Evolutionary conservation across 35 echinoderm and acorn worm genomes (phyloP), one percentile per base, ranked within the genome.

Genomic region (Heliocidaris tuberculata): DNA sequence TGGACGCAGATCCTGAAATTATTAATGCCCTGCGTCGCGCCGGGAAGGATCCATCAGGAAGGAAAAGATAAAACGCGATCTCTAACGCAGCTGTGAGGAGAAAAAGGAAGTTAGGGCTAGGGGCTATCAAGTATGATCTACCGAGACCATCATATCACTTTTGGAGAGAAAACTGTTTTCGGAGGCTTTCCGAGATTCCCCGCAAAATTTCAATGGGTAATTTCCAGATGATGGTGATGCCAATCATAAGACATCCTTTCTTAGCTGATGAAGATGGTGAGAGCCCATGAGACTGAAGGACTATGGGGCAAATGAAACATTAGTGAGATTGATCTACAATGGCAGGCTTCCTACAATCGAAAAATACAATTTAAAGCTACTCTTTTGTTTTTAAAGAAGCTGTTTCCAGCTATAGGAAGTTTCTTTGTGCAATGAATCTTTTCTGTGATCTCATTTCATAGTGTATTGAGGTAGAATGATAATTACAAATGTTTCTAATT

Each of bases 201-300:
- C 4, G 31, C 32, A 89, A 89, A 89, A 89, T 89, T 31, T 89
- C 87, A 89, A 89, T 32, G 87, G 35, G 87, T 24, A 89, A 89
- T 89, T 47, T 89, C 31, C 31, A 35, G 31, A 32, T 47, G 30
- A 89, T 9, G 87, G 29, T 89, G 87, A 9, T 89, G 87, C 31
- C 47, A 48, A 89, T 89, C 87, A 89, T 47, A 89, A 2, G 32
- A 89, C 31, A 89, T 47, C 65, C 65, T 19, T 78, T 78, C 65
- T 15, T 24, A 21, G 17, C 27, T 24, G 27, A 78, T n/a, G 24
- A 24, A 21, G 60, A 70, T 65, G 60, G 21, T 70, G 65, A 78
- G 65, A 78, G 27, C 65, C 27, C 5, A 24, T 7, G 65, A 78
- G 65, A 24, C 21, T 12, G 59, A 19, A 60, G 2, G 7, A 78